These are phyloP conservation scores for Peromyscus californicus DNA, from an alignment of 2,113 vertebrate genomes.

Conservation along the genomic window DNA sequence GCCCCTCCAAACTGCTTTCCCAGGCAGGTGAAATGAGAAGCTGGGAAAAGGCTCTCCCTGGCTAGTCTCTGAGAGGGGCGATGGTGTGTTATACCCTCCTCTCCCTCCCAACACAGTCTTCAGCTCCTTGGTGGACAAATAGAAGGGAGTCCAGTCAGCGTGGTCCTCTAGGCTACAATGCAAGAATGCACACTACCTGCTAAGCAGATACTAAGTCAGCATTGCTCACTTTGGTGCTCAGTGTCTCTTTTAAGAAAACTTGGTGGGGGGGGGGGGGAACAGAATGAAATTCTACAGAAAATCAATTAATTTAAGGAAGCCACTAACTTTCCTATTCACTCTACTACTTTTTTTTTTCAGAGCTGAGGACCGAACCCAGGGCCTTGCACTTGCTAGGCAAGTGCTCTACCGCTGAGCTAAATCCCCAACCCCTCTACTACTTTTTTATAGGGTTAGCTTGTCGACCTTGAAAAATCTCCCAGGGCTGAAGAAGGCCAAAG, in stretches of 20 bases:
- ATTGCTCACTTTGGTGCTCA: neutral
- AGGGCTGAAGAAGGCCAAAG: neutral
- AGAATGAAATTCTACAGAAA: conserved; percentile 8
- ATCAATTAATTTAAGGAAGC: neutral
- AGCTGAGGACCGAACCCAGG: no score
- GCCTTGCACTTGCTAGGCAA: no score
- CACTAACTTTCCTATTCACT: neutral
- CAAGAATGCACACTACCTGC: neutral
- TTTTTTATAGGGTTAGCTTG: neutral
- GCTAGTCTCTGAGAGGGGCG: no score
- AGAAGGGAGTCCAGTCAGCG: neutral
- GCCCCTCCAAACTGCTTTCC: neutral
- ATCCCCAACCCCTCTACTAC: neutral
- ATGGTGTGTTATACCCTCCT: neutral
- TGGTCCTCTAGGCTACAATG: neutral
- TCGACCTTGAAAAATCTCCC: neutral
- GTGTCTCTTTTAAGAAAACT: neutral
- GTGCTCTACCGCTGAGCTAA: no score
- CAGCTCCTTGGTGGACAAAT: neutral
- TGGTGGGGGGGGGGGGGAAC: neutral
- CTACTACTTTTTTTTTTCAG: neutral
- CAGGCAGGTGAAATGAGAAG: neutral
- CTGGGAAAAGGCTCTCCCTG: neutral
- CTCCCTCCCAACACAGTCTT: neutral
- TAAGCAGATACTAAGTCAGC: neutral